Evolutionary conservation across 2,888 invertebrate species (phyloP), one percentile per base, ranked within the genome.

Genomic region (Nomada ruficornis): DNA sequence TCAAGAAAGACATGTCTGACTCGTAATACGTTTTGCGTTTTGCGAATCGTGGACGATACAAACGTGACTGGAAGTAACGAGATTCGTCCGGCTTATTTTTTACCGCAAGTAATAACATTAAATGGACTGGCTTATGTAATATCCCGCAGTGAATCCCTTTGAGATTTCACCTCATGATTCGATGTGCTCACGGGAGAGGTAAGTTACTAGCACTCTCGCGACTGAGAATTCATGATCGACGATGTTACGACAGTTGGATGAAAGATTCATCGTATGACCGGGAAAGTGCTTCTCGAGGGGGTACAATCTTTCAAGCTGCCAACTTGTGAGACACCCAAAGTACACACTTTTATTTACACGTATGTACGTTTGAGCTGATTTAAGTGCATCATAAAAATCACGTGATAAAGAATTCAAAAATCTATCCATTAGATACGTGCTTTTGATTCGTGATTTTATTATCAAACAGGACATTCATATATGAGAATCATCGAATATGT

Each of bases 251-350:
- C 81, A 77, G 83, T 74, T 54, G 80, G 84, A 89, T 89, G 88
- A 90, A 90, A 89, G 88, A 90, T 90, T 90, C 90, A 89, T 90
- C 84, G 83, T 82, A 83, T 82, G 88, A 86, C 87, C 89, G 76
- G 82, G 72, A 76, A 87, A 88, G 86, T 85, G 77, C 81, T 77
- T 65, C 44, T 55, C 70, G 70, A 63, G 75, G 10, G 29, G 36
- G 69, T 68, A 67, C 82, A 79, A 84, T 76, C 84, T 75, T 82
- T 79, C 82, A 70, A 71, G 50, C 60, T 77, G 67, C 80, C 80
- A 63, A 70, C 67, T 78, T 55, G 60, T 52, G 65, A 70, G 63
- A 74, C 74, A 77, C 36, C 74, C 57, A 75, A 86, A 63, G 80
- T 65, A 60, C 67, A 77, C 44, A 13, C 26, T 63, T 79, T 20